phyloP scores from a whole-genome alignment of 2,113 vertebrate species.

The Lynx canadensis region DNA sequence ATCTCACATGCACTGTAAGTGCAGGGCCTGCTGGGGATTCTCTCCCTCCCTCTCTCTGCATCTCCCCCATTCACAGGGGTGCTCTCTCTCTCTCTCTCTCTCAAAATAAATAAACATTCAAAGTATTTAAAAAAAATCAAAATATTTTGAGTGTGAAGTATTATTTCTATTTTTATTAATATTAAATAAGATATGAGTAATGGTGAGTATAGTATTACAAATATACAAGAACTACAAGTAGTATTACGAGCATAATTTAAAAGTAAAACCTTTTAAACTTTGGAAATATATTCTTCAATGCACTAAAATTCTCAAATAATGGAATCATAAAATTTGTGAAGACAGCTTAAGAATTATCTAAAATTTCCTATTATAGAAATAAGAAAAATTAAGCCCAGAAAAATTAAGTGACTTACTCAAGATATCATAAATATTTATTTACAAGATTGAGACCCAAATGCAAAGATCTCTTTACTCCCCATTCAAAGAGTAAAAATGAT shows the following conservation, averaged over 20 bases:
- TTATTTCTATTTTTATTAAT: not conserved
- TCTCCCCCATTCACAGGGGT: too few relatives aligned
- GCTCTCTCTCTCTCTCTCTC: too few relatives aligned
- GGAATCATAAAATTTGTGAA: not conserved
- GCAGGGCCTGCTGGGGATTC: too few relatives aligned
- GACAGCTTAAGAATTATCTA: conserved; percentile 4
- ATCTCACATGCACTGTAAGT: too few relatives aligned
- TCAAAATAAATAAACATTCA: too few relatives aligned
- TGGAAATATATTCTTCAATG: not conserved
- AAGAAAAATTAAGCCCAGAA: not conserved
- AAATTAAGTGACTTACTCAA: not conserved
- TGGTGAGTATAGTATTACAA: not conserved
- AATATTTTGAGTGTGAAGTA: not conserved
- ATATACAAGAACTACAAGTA: not conserved
- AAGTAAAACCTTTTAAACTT: conserved; percentile 26
- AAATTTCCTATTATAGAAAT: not conserved
- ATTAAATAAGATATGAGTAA: not conserved
- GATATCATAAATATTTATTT: not conserved
- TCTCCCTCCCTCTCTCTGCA: too few relatives aligned
- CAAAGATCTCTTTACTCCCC: not conserved
- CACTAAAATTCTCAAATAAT: conserved; percentile 5
- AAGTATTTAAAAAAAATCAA: not conserved
- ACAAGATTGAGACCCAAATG: not conserved
- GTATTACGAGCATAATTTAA: not conserved
- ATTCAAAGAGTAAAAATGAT: not conserved